phyloP scores from a whole-genome alignment of 2,113 vertebrate species.

The Cyanoramphus novaezelandiae region DNA sequence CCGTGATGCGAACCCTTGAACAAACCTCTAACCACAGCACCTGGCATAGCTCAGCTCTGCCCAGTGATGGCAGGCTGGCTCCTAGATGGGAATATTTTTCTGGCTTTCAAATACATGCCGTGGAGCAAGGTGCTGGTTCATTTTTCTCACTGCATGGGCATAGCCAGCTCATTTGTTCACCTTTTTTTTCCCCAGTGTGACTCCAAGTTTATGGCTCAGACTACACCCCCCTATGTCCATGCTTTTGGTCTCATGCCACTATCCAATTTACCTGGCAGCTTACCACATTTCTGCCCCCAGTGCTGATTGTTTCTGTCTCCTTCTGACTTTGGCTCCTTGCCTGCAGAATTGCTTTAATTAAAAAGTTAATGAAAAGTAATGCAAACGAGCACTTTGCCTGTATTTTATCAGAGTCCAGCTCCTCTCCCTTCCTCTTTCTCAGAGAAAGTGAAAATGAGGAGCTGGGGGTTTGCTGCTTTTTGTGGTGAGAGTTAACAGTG shows the following conservation, averaged over 20 bases:
- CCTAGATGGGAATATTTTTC: background rate
- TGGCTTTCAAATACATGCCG: background rate
- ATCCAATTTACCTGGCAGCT: slow-evolving; percentile 29
- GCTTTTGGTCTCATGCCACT: slow-evolving; percentile 32
- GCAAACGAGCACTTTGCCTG: background rate
- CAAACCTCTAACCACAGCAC: background rate
- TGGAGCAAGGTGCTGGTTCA: background rate
- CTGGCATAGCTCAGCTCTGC: background rate
- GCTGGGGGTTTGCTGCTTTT: background rate
- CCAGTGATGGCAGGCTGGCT: background rate
- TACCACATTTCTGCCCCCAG: background rate
- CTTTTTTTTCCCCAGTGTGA: background rate
- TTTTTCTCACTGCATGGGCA: background rate
- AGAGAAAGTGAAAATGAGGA: slow-evolving; percentile 28
- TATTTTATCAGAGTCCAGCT: slow-evolving; percentile 44
- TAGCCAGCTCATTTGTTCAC: background rate
- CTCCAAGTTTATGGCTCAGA: background rate
- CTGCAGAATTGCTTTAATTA: slow-evolving; percentile 54
- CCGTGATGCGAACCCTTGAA: background rate
- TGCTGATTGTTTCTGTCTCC: slow-evolving; percentile 4
- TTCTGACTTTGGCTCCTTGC: slow-evolving; percentile 26
- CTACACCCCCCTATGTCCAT: background rate
- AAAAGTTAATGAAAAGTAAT: slow-evolving; percentile 63
- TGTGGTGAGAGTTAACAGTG: background rate
- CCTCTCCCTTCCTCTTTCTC: slow-evolving; percentile 27